Evolutionary conservation across 2,888 invertebrate species (phyloP).

Genomic region (Anarsia innoxiella): DNA sequence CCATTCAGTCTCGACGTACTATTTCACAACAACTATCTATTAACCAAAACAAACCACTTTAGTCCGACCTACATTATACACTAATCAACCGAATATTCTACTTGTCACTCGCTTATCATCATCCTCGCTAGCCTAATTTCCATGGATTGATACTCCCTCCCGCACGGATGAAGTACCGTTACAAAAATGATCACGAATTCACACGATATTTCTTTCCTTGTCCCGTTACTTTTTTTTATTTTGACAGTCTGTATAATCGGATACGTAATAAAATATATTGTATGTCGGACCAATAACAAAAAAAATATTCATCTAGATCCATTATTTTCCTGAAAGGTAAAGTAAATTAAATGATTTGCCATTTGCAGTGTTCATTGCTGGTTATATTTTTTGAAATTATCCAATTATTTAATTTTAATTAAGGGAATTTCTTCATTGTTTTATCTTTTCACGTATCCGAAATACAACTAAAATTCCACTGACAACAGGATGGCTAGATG

Average conservation of each 20-base stretch:
- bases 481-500: conserved; percentile 3
- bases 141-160: conserved; percentile 53
- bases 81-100: conserved; percentile 47
- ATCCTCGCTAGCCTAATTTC: conserved; percentile 49
- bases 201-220: conserved; percentile 28
- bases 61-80: conserved; percentile 69
- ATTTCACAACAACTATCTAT: conserved; percentile 39
- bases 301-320: too few species aligned
- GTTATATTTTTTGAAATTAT: too few species aligned
- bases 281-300: too few species aligned
- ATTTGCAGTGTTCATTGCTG: too few species aligned
- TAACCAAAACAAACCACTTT: conserved; percentile 59
- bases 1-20: conserved; percentile 28
- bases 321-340: too few species aligned
- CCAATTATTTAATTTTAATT: too few species aligned
- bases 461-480: too few species aligned
- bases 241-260: not conserved
- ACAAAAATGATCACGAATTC: conserved; percentile 60
- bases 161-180: conserved; percentile 67
- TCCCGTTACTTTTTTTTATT: too few species aligned
- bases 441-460: too few species aligned
- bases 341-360: too few species aligned
- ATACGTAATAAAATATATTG: not conserved
- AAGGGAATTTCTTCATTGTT: too few species aligned
- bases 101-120: conserved; percentile 69